Conservation (phyloP, 1,140 invertebrate genomes). For the Cylas formicarius region DNA sequence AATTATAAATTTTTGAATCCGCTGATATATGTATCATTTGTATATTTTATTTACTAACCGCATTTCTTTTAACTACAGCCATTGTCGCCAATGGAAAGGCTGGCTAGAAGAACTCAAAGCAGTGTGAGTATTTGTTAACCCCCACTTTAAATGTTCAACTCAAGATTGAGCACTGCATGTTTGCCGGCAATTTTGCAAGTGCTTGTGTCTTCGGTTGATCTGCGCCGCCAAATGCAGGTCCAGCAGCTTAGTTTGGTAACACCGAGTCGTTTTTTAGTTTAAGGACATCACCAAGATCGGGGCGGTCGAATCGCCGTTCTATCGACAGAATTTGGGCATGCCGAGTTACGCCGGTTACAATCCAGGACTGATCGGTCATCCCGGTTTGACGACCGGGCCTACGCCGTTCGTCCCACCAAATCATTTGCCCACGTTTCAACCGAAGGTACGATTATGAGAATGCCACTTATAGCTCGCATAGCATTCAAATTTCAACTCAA, state of each 20-base stretch:
- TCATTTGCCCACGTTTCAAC: conserved; percentile 74
- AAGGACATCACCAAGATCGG: conserved; percentile 84
- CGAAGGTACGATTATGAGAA: too few relatives aligned
- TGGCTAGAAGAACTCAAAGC: conserved; percentile 30
- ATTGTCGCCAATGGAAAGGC: conserved; percentile 31
- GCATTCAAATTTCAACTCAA: too few relatives aligned
- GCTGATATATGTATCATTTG: too few relatives aligned
- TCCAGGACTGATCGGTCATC: conserved; percentile 66
- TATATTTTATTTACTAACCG: too few relatives aligned
- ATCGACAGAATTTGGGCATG: conserved; percentile 62
- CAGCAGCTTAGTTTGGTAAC: neutral
- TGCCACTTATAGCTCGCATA: too few relatives aligned
- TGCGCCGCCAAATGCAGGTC: neutral
- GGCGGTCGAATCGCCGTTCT: conserved; percentile 70
- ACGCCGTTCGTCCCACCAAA: conserved; percentile 74
- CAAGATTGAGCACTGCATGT: conserved; percentile 9
- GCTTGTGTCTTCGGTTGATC: conserved; percentile 9
- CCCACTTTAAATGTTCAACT: neutral
- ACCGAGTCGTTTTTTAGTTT: conserved; percentile 65
- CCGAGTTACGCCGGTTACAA: conserved; percentile 72
- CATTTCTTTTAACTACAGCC: conserved; percentile 29
- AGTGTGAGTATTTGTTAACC: conserved; percentile 31
- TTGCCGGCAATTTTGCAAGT: conserved; percentile 30
- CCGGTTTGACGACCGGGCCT: conserved; percentile 55
- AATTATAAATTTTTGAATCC: too few relatives aligned